phyloP scores from a whole-genome alignment of 2,113 vertebrate species.

The Quiscalus mexicanus region DNA sequence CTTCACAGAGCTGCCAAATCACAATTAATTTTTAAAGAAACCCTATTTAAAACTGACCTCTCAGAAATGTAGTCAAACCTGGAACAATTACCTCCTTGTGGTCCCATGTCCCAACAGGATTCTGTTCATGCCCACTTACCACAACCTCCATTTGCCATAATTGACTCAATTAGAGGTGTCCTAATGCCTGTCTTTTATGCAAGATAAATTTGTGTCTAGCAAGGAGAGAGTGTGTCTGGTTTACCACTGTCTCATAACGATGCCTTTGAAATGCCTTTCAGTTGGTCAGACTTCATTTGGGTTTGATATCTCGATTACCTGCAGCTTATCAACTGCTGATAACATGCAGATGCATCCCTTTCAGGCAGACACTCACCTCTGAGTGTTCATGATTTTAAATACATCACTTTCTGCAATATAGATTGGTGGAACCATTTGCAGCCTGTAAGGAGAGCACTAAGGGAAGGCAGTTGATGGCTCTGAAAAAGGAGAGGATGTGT shows the following conservation, averaged over 20 bases:
- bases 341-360: background rate
- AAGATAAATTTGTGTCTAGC: background rate
- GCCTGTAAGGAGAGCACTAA: background rate
- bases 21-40: background rate
- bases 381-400: background rate
- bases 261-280: conserved; percentile 16
- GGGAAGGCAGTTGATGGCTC: background rate
- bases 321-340: background rate
- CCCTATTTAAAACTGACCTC: background rate
- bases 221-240: background rate
- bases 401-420: background rate
- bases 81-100: background rate
- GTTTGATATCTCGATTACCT: background rate
- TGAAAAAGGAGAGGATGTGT: background rate
- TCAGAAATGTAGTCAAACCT: background rate
- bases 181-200: background rate
- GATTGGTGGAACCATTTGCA: background rate
- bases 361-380: background rate
- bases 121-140: background rate
- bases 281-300: background rate
- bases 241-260: background rate
- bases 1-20: background rate
- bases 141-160: background rate
- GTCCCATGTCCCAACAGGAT: background rate
- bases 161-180: background rate